Base-by-base conservation (phyloP, 92 coral and sea anemone species). In the Zoanthus gigantus region DNA sequence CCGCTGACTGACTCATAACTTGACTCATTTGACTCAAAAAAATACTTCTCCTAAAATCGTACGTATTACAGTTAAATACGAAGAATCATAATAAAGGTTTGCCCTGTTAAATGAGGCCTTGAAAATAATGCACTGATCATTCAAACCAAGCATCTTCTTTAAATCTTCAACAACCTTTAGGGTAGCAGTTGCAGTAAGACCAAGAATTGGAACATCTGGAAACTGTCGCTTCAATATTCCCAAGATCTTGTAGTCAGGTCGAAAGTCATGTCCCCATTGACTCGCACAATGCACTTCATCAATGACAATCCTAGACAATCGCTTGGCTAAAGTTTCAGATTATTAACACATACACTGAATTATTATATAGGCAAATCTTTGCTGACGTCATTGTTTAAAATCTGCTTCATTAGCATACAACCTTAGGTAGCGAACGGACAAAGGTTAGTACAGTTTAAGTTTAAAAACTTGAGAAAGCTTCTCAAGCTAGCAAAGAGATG, bases 251-350 rank as follows among this genome's bases (percentile, higher is more conserved):
- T 97, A 97, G 78, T 97, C 99, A 52, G 99, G 99, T 68, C 99
- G 89, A 83, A 97, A 97, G 91, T 97, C 99, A 86, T 97, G 99
- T 10, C 99, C 99, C 99, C 99, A 97, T 83, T 97, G 99, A 66
- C 98, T 97, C 9, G 98, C 86, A 88, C 99, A 97, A 83, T 97
- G 99, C 50, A 97, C 98, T 72, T 97, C 99, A 81, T 97, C 99
- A 11, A 97, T 94, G 0, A 97, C 99, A 45, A 95, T 95, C 82
- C 99, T 91, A 14, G 97, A 89, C 15, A 97, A 77, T 32, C 90
- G 87, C 79, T 95, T 94, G 79, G 91, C 99, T 97, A 80, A 37
- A 60, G 4, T 50, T 50, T 7, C 0, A 50, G 5, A 7, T 50
- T 50, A 50, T 4, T 0, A 37, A 37, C 42, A 37, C 2, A 37